These are phyloP conservation scores for Incurvaria masculella DNA, from an alignment of 2,888 invertebrate species.

Conservation along the genomic window DNA sequence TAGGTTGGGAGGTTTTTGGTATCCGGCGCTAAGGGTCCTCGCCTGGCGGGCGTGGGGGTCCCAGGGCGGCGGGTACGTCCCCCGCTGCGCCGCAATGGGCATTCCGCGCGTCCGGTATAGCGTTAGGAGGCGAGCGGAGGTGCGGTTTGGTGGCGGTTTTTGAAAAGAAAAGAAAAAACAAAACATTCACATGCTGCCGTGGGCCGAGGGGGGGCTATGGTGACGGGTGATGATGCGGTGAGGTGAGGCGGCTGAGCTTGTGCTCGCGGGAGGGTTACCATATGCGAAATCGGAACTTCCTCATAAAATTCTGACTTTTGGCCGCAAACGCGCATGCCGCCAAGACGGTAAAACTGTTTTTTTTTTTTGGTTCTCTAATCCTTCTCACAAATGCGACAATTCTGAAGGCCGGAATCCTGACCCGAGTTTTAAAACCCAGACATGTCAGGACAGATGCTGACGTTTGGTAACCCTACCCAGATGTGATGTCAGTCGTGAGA, in stretches of 20 bases:
- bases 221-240: not conserved
- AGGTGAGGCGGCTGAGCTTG: not conserved
- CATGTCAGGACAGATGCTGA: no score
- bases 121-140: conserved; percentile 28
- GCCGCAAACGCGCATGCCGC: no score
- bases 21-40: conserved; percentile 34
- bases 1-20: conserved; percentile 55
- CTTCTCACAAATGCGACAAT: no score
- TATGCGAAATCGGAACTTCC: no score
- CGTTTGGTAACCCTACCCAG: no score
- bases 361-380: no score
- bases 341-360: no score
- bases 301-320: no score
- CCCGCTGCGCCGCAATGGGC: conserved; percentile 34
- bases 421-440: no score
- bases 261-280: no score
- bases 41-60: conserved; percentile 21
- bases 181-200: conserved; percentile 59
- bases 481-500: no score
- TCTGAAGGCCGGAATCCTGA: no score
- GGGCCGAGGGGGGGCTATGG: conserved; percentile 21
- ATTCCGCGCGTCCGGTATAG: not conserved
- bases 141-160: conserved; percentile 49
- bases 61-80: conserved; percentile 15
- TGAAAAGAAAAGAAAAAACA: conserved; percentile 54